phyloP scores from a whole-genome alignment of 2,888 invertebrate genomes.

The Cryptophagus acutangulus region DNA sequence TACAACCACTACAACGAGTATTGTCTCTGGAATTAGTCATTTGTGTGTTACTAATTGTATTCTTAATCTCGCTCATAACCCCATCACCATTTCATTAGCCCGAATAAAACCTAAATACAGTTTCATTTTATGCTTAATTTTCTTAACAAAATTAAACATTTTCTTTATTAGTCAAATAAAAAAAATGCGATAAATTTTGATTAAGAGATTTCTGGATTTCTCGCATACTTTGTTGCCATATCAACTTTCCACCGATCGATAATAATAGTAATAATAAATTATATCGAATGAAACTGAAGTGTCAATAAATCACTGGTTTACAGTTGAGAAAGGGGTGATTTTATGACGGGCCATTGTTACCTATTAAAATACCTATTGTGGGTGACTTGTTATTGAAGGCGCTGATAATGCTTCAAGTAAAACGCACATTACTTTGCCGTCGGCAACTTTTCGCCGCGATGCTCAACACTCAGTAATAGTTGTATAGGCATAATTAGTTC shows the following conservation, averaged over 20 bases:
- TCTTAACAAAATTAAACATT: too few relatives aligned
- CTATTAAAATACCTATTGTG: conserved; percentile 45
- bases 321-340: conserved; percentile 33
- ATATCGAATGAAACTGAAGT: conserved; percentile 21
- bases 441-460: conserved; percentile 19
- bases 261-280: conserved; percentile 25
- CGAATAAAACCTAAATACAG: conserved; percentile 30
- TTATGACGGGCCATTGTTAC: conserved; percentile 44
- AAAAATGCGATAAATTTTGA: conserved; percentile 6
- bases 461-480: conserved; percentile 30
- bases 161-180: too few relatives aligned
- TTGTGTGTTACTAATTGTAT: conserved; percentile 48
- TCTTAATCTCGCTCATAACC: conserved; percentile 44
- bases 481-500: conserved; percentile 33
- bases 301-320: conserved; percentile 41
- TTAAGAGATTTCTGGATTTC: conserved; percentile 6
- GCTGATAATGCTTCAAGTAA: conserved; percentile 33
- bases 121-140: too few relatives aligned
- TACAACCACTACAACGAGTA: conserved; percentile 42
- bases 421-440: conserved; percentile 12
- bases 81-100: conserved; percentile 35
- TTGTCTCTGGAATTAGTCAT: conserved; percentile 48
- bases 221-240: conserved; percentile 2
- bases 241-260: conserved; percentile 8
- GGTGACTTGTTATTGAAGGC: conserved; percentile 33